Conservation (phyloP, 2,113 vertebrate species). For the Columbina picui region DNA sequence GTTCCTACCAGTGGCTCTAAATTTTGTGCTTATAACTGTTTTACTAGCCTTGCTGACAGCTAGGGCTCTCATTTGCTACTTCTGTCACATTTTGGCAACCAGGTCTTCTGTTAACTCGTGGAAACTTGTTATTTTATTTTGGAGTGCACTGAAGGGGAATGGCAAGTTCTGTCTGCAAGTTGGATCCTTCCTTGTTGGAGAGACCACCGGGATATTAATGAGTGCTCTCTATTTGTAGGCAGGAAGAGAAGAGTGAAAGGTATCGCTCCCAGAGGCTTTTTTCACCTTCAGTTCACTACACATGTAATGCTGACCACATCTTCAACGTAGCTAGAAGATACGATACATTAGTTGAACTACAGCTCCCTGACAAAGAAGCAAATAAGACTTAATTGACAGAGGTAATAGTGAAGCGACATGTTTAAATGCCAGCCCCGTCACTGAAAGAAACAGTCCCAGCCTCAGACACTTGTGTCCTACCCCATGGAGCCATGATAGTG, state of each 20-base stretch:
- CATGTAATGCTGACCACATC: background rate
- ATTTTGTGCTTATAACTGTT: background rate
- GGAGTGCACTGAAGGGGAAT: background rate
- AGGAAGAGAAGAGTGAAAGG: background rate
- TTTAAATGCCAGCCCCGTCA: background rate
- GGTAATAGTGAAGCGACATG: background rate
- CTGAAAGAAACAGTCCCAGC: background rate
- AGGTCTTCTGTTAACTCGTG: background rate
- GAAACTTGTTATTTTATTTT: background rate
- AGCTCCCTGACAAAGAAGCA: background rate
- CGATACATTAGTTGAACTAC: background rate
- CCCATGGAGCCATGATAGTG: accelerated
- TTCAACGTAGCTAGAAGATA: background rate
- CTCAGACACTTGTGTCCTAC: background rate
- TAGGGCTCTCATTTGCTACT: background rate
- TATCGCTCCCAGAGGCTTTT: background rate
- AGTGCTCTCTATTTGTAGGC: background rate
- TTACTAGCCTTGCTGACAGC: background rate
- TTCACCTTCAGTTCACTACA: background rate
- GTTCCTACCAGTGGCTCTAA: background rate
- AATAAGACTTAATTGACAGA: background rate
- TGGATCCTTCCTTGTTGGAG: background rate
- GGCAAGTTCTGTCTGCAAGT: background rate
- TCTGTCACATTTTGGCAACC: background rate
- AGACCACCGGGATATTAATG: background rate